Base-by-base conservation (phyloP, 2,888 invertebrate species). In the Pelosia muscerda region DNA sequence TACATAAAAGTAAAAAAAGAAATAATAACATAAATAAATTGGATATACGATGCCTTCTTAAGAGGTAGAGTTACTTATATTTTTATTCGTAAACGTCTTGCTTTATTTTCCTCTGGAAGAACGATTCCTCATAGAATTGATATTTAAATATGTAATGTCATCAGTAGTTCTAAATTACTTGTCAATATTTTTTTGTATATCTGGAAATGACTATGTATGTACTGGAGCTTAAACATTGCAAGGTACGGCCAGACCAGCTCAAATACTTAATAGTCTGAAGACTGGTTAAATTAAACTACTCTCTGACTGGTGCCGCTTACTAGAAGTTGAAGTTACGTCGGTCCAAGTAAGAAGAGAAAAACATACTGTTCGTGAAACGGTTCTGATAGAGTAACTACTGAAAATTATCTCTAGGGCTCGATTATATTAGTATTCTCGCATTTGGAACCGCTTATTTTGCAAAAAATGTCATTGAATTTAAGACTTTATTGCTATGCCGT, bases 231-330 rank as follows among this genome's bases (percentile, higher is more conserved):
- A 6, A 13, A 54, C 53, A n/a, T 54, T 15, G 25, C 15, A 8
- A 59, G 23, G 23, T 59, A 22, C 8, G n/a, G 53, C 53, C n/a
- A 31, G 26, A 25, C 38, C 34, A 25, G 58, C 54, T 54, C 34
- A 68, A 58, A 49, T 61, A 75, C 77, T 80, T 77, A 74, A 81
- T 76, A 73, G 65, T 74, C 77, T 81, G 76, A 75, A 82, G 81
- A 78, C 79, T 72, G 81, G 78, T 81, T 77, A 82, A 83, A 87
- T 86, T 86, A 84, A 86, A 85, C 87, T 84, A 82, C 70, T 73
- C 81, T 73, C 77, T 81, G 83, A 81, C 82, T 78, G 66, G 78
- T 77, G 65, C 64, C 63, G 68, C 68, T 62, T 69, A 63, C 71
- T 72, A 72, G 72, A 72, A 72, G 65, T 76, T 81, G 66, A 63